Conservation (phyloP, 2,888 invertebrate species). For the Drosophila anomelani region DNA sequence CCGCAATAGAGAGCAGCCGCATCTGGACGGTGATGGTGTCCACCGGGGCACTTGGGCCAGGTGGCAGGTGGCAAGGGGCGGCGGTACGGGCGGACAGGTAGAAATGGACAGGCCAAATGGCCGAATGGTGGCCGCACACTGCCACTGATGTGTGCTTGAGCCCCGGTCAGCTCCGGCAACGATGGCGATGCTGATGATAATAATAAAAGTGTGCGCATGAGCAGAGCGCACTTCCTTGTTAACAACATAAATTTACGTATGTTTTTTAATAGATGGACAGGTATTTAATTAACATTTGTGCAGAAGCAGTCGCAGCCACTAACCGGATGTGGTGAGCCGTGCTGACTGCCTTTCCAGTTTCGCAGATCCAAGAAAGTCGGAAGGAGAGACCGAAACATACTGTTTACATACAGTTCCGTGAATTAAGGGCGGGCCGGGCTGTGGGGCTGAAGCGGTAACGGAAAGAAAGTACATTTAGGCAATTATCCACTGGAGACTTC, state of each 20-base stretch:
- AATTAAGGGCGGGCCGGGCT: slow-evolving; percentile 37
- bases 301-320: slow-evolving; percentile 38
- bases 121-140: slow-evolving; percentile 50
- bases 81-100: slow-evolving; percentile 23
- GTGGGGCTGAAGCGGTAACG: not conserved
- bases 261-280: slow-evolving; percentile 75
- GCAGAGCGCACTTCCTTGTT: slow-evolving; percentile 78
- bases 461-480: slow-evolving; percentile 23
- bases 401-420: slow-evolving; percentile 3
- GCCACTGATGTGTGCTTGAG: slow-evolving; percentile 52
- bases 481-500: slow-evolving; percentile 16
- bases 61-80: not conserved
- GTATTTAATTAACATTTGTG: slow-evolving; percentile 79
- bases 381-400: slow-evolving; percentile 7
- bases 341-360: slow-evolving; percentile 22
- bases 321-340: slow-evolving; percentile 64
- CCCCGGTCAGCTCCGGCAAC: slow-evolving; percentile 41
- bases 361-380: slow-evolving; percentile 13
- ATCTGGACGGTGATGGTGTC: not conserved
- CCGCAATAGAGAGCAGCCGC: slow-evolving; percentile 11
- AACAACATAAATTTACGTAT: slow-evolving; percentile 79
- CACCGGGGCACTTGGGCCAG: not conserved
- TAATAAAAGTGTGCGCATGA: slow-evolving; percentile 79
- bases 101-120: slow-evolving; percentile 45
- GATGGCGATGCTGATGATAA: slow-evolving; percentile 55